Evolutionary conservation across 2,113 vertebrate genomes (phyloP).

Genomic region (Anarrhichthys ocellatus): DNA sequence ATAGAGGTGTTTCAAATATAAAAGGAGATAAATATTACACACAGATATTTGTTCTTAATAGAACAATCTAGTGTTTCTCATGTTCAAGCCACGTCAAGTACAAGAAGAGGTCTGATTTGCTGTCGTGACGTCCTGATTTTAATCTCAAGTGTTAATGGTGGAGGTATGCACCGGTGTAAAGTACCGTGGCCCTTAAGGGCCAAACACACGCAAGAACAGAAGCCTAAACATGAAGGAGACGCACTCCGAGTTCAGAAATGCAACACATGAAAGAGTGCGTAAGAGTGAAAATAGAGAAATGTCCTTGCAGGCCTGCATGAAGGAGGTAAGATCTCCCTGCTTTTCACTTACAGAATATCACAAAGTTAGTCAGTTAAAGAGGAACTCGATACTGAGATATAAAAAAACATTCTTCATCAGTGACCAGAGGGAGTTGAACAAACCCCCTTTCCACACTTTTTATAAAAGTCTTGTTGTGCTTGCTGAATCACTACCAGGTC

Average conservation of each 20-base stretch:
- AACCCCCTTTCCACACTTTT: constrained; percentile 33
- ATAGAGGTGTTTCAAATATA: neutral
- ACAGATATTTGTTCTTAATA: no score
- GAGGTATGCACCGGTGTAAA: no score
- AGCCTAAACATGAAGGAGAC: no score
- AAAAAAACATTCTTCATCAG: neutral
- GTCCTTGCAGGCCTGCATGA: neutral
- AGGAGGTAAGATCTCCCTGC: neutral
- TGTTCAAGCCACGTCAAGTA: neutral
- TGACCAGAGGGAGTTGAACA: constrained; percentile 38
- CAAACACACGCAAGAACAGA: neutral
- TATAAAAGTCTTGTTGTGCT: constrained; percentile 32
- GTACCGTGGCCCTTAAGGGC: no score
- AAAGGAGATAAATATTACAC: neutral
- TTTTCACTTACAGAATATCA: neutral
- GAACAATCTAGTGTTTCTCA: no score
- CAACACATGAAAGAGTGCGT: no score
- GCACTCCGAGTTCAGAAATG: no score
- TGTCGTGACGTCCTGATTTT: neutral
- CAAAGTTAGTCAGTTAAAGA: neutral
- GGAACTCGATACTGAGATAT: neutral
- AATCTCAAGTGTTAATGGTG: neutral
- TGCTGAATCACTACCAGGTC: constrained; percentile 57
- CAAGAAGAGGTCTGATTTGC: neutral
- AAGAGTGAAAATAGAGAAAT: neutral